Conservation (phyloP, 2,888 invertebrate genomes). For the Branchellion lobata region DNA sequence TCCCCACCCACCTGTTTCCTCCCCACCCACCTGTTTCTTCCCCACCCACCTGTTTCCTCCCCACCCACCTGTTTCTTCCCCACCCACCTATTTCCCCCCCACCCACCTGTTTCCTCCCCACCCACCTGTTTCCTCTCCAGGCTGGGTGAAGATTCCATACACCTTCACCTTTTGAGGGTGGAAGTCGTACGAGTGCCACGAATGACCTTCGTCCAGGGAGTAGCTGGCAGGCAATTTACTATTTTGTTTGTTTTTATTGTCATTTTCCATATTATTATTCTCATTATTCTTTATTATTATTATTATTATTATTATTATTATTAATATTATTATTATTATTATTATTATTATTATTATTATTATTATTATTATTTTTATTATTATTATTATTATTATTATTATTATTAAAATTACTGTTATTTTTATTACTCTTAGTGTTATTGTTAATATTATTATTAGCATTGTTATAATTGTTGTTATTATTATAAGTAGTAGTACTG, state of each 20-base stretch:
- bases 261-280: too few relatives aligned
- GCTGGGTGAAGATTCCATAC: slow-evolving; percentile 89
- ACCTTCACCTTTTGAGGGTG: slow-evolving; percentile 74
- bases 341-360: slow-evolving; percentile 9
- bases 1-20: too few relatives aligned
- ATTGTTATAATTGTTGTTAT: too few relatives aligned
- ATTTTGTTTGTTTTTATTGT: neutral
- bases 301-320: neutral
- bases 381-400: too few relatives aligned
- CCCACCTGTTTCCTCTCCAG: slow-evolving; percentile 86
- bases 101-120: neutral
- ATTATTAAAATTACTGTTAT: too few relatives aligned
- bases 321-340: neutral
- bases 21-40: neutral
- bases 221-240: slow-evolving; percentile 65
- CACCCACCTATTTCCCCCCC: neutral
- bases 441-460: too few relatives aligned
- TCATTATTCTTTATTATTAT: too few relatives aligned
- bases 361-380: too few relatives aligned
- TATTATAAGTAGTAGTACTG: too few relatives aligned
- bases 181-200: slow-evolving; percentile 74
- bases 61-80: neutral
- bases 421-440: too few relatives aligned
- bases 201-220: slow-evolving; percentile 81
- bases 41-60: neutral